Evolutionary conservation across 2,888 invertebrate species (phyloP).

Genomic region (Philopedon plagiatum): DNA sequence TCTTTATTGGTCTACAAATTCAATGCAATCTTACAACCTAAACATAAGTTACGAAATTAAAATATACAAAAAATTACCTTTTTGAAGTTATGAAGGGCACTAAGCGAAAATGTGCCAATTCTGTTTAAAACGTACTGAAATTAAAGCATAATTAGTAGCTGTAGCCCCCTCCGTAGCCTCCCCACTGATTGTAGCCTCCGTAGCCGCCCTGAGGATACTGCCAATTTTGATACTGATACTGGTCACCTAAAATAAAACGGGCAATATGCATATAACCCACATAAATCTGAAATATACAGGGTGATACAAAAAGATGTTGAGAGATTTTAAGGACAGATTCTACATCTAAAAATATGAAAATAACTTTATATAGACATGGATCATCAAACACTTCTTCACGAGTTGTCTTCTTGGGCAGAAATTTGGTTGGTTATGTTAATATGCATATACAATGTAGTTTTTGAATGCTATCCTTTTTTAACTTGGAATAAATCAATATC

Average conservation of each 20-base stretch:
- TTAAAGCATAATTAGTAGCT: constrained; percentile 60
- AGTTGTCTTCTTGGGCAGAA: too few relatives aligned
- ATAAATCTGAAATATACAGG: too few relatives aligned
- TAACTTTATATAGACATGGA: too few relatives aligned
- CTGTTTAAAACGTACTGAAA: neutral
- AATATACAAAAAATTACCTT: constrained; percentile 20
- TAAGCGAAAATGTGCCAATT: neutral
- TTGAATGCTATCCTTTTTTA: too few relatives aligned
- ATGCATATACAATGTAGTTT: too few relatives aligned
- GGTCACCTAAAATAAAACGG: constrained; percentile 61
- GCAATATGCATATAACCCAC: too few relatives aligned
- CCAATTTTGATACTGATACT: constrained; percentile 75
- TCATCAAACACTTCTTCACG: too few relatives aligned
- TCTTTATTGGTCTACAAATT: constrained; percentile 24
- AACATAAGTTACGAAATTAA: constrained; percentile 24
- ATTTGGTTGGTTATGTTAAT: too few relatives aligned
- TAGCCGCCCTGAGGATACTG: constrained; percentile 72
- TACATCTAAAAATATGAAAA: too few relatives aligned
- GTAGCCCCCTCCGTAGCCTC: constrained; percentile 71
- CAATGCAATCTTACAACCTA: constrained; percentile 23
- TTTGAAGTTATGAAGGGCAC: neutral
- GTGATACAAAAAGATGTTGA: too few relatives aligned
- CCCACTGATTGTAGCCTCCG: constrained; percentile 75
- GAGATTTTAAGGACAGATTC: too few relatives aligned
- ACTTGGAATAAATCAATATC: too few relatives aligned